A percentile compares a stretch with the other conserved stretches of the same genome.
These are phyloP conservation scores for Heterodera filipjevi DNA, from an alignment of 2,888 invertebrate species.

Conservation along the genomic window DNA sequence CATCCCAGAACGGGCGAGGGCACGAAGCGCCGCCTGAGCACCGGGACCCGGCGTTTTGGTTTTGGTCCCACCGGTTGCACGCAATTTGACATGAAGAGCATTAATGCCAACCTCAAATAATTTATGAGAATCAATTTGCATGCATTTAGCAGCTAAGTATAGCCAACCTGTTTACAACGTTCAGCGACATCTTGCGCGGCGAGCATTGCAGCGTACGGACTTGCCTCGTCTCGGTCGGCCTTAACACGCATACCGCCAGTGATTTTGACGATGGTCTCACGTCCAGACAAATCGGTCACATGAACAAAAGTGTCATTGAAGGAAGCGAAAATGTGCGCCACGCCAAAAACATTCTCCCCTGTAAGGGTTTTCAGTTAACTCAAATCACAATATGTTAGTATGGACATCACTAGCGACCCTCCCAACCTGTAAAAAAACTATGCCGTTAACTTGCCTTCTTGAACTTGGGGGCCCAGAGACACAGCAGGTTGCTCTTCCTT, in stretches of 20 bases:
- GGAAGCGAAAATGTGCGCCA: slow-evolving; percentile 98
- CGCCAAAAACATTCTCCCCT: slow-evolving; percentile 93
- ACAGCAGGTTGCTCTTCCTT: slow-evolving; percentile 96
- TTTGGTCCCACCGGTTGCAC: slow-evolving; percentile 87
- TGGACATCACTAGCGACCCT: background rate
- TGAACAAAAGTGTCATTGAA: slow-evolving; percentile 99
- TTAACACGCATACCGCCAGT: slow-evolving; percentile 96
- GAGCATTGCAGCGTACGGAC: slow-evolving; percentile 99
- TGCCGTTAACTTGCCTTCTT: slow-evolving; percentile 42
- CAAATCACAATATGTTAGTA: background rate
- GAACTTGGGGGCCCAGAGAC: slow-evolving; percentile 69
- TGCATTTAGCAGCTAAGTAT: background rate
- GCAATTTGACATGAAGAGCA: slow-evolving; percentile 93
- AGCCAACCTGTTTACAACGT: slow-evolving; percentile 83
- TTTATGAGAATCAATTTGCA: background rate
- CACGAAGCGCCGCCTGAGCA: slow-evolving; percentile 91
- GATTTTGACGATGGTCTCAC: slow-evolving; percentile 76
- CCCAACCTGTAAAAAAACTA: background rate
- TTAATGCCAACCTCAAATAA: slow-evolving; percentile 78
- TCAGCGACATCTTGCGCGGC: slow-evolving; percentile 99
- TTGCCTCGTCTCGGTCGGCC: slow-evolving; percentile 99
- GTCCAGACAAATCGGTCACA: slow-evolving; percentile 97
- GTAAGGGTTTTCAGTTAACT: background rate
- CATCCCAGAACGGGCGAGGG: slow-evolving; percentile 97
- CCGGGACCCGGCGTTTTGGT: slow-evolving; percentile 77